Base-by-base conservation (phyloP, 2,113 vertebrate species). In the Psilopogon haemacephalus region DNA sequence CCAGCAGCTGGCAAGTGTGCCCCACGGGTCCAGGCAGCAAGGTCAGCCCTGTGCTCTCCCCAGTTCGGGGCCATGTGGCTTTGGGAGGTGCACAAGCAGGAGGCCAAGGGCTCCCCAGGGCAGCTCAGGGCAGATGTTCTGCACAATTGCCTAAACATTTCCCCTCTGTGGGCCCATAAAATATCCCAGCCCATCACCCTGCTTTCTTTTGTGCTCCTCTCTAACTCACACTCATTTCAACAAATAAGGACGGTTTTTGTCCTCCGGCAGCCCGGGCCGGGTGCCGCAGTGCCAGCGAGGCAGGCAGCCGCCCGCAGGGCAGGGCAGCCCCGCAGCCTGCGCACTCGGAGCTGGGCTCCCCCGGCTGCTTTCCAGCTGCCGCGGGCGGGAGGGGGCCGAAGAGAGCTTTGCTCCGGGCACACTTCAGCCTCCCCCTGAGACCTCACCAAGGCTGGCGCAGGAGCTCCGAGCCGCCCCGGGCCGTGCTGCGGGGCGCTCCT, bases 21-120 rank as follows among this genome's bases (percentile, higher is more conserved):
- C 20, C 0, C 0, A 13, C 0, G 0, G 15, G 7, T 37, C 38
- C 52, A 12, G 60, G 15, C 71, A 83, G 46, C 2, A 0, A 7
- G 40, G 40, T 11, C 84, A 88, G 69, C 37, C 73, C 42, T 58
- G 21, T 1, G 5, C 11, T 1, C 3, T 40, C 42, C 73, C 62
- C 0, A 20, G 32, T 15, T 64, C 6, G 0, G 26, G 67, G 26
- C 23, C 17, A 2, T 26, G 46, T 27, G 44, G 32, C 75, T 67
- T 52, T 23, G 28, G 65, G 86, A 74, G 24, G 10, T 38, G 27
- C 5, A 17, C 0, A 5, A 65, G 78, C 70, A 26, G 46, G 54
- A 38, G 16, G 54, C 21, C 46, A 56, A 0, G 0, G 4, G 27
- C 27, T 38, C 52, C 77, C 42, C 69, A 56, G 62, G 54, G 78